These are phyloP conservation scores for Macrocentrus cingulum DNA, from an alignment of 1,140 invertebrate species.

Conservation along the genomic window DNA sequence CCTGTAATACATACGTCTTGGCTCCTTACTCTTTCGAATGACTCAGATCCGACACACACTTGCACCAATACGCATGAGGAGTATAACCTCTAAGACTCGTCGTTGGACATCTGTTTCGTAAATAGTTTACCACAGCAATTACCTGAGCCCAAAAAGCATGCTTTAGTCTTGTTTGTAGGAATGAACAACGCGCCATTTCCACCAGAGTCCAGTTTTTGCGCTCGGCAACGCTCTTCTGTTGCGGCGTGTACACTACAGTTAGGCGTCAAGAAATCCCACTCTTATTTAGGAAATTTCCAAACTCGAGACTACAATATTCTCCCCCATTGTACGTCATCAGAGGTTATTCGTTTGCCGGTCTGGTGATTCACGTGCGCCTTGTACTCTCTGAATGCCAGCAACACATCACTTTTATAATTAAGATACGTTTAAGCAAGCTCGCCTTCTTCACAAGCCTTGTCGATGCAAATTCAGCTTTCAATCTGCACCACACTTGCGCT, in stretches of 20 bases:
- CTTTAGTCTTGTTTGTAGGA: conserved; percentile 27
- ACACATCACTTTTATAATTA: conserved; percentile 27
- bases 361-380: conserved; percentile 42
- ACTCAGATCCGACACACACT: neutral
- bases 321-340: conserved; percentile 50
- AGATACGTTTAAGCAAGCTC: too few species aligned
- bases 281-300: conserved; percentile 37
- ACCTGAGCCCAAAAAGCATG: conserved; percentile 31
- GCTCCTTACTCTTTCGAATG: conserved; percentile 1
- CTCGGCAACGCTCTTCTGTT: conserved; percentile 46
- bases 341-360: conserved; percentile 35
- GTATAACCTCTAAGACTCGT: conserved; percentile 19
- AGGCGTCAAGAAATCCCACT: conserved; percentile 41
- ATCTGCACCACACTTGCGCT: too few species aligned
- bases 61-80: neutral
- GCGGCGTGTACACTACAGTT: conserved; percentile 36
- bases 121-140: conserved; percentile 30
- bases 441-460: too few species aligned
- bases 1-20: neutral
- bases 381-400: conserved; percentile 42
- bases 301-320: conserved; percentile 44
- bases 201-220: conserved; percentile 29
- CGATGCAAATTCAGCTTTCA: too few species aligned
- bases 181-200: conserved; percentile 26
- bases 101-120: conserved; percentile 27